Percentiles rank a stretch among this genome's conserved stretches.
Conservation (phyloP, 1,140 invertebrate species). For the Pinna nobilis region DNA sequence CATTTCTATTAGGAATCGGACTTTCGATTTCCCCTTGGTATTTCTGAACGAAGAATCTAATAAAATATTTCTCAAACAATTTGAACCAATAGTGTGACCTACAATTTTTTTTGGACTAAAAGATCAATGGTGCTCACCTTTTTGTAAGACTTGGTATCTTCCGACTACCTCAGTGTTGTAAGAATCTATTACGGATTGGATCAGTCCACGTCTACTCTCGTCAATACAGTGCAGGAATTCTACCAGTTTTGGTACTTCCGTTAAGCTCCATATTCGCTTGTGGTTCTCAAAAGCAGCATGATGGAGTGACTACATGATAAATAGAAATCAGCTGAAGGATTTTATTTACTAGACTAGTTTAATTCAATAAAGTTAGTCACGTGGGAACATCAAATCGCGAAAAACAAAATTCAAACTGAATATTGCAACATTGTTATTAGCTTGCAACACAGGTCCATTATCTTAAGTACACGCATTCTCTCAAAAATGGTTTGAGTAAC, state of each 20-base stretch:
- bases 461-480: too few relatives aligned
- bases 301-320: conserved; percentile 40
- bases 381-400: background rate
- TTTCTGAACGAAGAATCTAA: too few relatives aligned
- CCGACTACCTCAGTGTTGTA: background rate
- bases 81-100: too few relatives aligned
- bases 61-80: too few relatives aligned
- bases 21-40: too few relatives aligned
- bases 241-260: conserved; percentile 41
- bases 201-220: conserved; percentile 15
- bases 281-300: conserved; percentile 36
- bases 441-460: too few relatives aligned
- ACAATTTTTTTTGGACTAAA: background rate
- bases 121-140: background rate
- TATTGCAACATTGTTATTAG: too few relatives aligned
- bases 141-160: background rate
- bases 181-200: background rate
- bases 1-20: too few relatives aligned
- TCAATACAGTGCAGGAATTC: conserved; percentile 32
- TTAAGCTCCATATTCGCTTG: conserved; percentile 53
- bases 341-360: background rate
- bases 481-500: too few relatives aligned
- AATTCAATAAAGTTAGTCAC: background rate
- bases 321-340: background rate
- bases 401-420: background rate